These are phyloP conservation scores for Alectoris magna DNA, from an alignment of 2,797 vertebrate genomes.

Conservation along the genomic window DNA sequence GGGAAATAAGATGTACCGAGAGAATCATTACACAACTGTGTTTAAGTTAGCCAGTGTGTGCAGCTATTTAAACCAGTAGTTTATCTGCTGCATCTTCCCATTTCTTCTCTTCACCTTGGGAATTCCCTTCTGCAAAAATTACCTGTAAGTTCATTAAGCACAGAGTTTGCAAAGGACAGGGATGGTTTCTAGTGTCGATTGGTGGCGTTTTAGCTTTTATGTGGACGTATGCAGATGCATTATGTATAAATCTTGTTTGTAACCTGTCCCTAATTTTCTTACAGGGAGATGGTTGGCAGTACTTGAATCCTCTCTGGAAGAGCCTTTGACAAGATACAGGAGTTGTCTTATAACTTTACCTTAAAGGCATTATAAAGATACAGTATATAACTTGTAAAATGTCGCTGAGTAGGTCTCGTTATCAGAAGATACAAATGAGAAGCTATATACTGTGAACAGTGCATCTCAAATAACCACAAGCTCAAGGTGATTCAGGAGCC, in stretches of 20 bases:
- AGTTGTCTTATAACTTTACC: slow-evolving; percentile 25
- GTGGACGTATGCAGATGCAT: not conserved
- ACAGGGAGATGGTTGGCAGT: slow-evolving; percentile 93
- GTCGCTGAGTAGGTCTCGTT: slow-evolving; percentile 34
- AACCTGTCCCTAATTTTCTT: slow-evolving; percentile 63
- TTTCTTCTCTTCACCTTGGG: not conserved
- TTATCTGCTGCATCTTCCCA: not conserved
- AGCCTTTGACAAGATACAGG: slow-evolving; percentile 79
- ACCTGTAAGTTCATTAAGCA: not conserved
- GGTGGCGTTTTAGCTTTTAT: not conserved
- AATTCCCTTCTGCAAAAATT: not conserved
- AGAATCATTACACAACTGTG: not conserved
- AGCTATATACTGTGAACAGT: slow-evolving; percentile 58
- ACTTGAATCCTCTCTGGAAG: slow-evolving; percentile 91
- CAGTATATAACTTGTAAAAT: slow-evolving; percentile 60
- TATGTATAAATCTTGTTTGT: not conserved
- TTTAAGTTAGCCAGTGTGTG: rapidly evolving
- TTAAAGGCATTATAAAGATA: slow-evolving; percentile 74
- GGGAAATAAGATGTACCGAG: not conserved
- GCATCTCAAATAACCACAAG: slow-evolving; percentile 37
- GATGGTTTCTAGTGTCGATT: not conserved
- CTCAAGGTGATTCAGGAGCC: slow-evolving; percentile 69
- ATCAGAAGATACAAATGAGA: not conserved
- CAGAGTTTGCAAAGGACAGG: not conserved
- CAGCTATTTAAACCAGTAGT: not conserved